A percentile compares a stretch with the other conserved stretches of the same genome.
Conservation (phyloP, 2,113 vertebrate species). For the Scalopus aquaticus region DNA sequence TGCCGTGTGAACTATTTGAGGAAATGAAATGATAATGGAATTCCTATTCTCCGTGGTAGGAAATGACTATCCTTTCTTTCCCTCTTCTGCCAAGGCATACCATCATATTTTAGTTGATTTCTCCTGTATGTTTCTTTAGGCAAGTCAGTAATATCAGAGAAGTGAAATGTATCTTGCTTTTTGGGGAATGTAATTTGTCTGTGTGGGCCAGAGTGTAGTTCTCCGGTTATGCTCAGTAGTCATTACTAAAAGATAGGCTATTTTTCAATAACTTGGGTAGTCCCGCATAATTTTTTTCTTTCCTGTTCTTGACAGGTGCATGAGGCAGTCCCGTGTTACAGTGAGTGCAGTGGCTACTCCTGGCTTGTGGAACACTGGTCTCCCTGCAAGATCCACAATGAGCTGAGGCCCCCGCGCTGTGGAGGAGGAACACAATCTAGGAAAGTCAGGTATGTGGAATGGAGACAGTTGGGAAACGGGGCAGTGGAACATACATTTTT, state of each 20-base stretch:
- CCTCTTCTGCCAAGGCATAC: slow-evolving; percentile 61
- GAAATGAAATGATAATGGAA: slow-evolving; percentile 83
- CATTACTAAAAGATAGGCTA: slow-evolving; percentile 52
- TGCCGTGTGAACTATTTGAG: slow-evolving; percentile 67
- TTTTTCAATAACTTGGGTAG: slow-evolving; percentile 38
- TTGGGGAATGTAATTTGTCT: slow-evolving; percentile 19
- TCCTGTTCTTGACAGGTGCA: slow-evolving; percentile 89
- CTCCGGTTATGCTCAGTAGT: slow-evolving; percentile 37
- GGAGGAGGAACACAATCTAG: slow-evolving; percentile 95
- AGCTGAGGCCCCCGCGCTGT: slow-evolving; percentile 90
- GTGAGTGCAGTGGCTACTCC: slow-evolving; percentile 90
- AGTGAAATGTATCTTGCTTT: slow-evolving; percentile 49
- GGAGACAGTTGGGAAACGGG: slow-evolving; percentile 51
- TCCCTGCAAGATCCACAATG: slow-evolving; percentile 92
- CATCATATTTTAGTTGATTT: slow-evolving; percentile 71
- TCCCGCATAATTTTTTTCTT: slow-evolving; percentile 70
- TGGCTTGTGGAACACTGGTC: slow-evolving; percentile 95
- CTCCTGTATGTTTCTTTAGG: slow-evolving; percentile 71
- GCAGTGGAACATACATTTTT: background rate
- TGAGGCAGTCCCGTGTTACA: slow-evolving; percentile 93
- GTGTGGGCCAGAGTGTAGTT: slow-evolving; percentile 6
- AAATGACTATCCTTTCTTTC: slow-evolving; percentile 80
- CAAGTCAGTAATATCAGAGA: slow-evolving; percentile 77
- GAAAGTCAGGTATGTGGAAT: slow-evolving; percentile 91
- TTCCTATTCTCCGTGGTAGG: slow-evolving; percentile 72